Base-by-base conservation (phyloP, 2,888 invertebrate genomes). In the Synanthedon andrenaeformis region DNA sequence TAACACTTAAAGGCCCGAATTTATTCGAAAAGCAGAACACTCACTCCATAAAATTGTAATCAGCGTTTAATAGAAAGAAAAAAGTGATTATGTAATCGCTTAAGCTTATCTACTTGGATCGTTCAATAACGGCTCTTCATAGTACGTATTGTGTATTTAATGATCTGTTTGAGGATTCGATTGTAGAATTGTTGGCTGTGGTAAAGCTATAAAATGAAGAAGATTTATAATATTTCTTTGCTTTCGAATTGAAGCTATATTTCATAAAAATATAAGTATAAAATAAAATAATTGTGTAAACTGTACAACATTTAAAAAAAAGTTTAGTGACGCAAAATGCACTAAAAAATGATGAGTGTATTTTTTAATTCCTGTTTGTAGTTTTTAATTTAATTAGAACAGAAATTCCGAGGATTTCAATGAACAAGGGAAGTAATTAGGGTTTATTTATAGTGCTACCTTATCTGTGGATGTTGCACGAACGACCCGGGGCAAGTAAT, bases 371-470 rank as follows among this genome's bases (percentile, higher is more conserved):
- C 45, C 45, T 45, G 13, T 45, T 45, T 14, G 10, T 14, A 14
- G 45, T 41, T 45, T 14, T 45, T 14, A 14, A 12, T 41, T 19
- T 51, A 51, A 51, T 51, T 51, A 51, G 14, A 51, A 1, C 12
- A 13, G 23, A 51, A 35, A 51, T 23, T 35, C 14, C 35, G 8
- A n/a, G 12, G 51, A 51, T 35, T 41, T n/a, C 13, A 66, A 69
- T 64, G 69, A 69, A 76, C 72, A 74, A 76, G 77, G 74, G 72
- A 74, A 78, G 81, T 82, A 82, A 84, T 84, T 83, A 83, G 79
- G 64, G 72, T 64, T 80, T 76, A 82, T 82, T 80, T 82, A 81
- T 82, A 66, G 76, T 64, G 70, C 73, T 72, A 70, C 76, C 75
- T 83, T 82, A 83, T 82, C 82, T 79, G 67, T 58, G 61, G 67